A percentile compares a stretch with the other conserved stretches of the same genome.
phyloP scores from a whole-genome alignment of 37 sponge, comb jelly and placozoan species.

The Cladorhizidae sp. region DNA sequence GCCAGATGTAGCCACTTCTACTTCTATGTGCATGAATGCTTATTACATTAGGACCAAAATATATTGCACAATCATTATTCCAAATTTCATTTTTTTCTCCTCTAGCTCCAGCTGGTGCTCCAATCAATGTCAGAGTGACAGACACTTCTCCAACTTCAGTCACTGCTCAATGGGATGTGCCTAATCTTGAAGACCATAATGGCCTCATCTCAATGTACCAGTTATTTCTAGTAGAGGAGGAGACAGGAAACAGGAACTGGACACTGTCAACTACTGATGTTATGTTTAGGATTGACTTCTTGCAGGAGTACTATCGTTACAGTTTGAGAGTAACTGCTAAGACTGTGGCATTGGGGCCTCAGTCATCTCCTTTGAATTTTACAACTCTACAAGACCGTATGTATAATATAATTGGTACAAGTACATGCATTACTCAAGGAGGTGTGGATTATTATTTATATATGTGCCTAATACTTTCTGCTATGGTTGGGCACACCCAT shows the following conservation, averaged over 20 bases:
- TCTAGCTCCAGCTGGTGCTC: constrained; percentile 35
- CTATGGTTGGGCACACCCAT: not conserved
- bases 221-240: not conserved
- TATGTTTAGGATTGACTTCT: not conserved
- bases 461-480: not conserved
- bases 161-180: constrained; percentile 15
- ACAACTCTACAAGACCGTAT: constrained; percentile 12
- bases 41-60: too few species aligned
- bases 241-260: not conserved
- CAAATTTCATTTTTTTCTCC: too few species aligned
- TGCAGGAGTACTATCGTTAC: constrained; percentile 32
- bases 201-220: constrained; percentile 24
- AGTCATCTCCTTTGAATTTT: not conserved
- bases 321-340: constrained; percentile 13
- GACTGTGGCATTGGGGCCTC: constrained; percentile 29
- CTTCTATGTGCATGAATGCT: too few species aligned
- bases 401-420: not conserved
- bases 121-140: not conserved
- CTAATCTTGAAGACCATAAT: constrained; percentile 21
- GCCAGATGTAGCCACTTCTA: too few species aligned
- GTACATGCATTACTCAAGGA: not conserved
- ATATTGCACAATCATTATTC: too few species aligned
- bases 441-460: too few species aligned
- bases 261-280: not conserved
- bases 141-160: not conserved